These are phyloP conservation scores for Phortica okadai DNA, from an alignment of 2,888 invertebrate genomes.

Conservation along the genomic window DNA sequence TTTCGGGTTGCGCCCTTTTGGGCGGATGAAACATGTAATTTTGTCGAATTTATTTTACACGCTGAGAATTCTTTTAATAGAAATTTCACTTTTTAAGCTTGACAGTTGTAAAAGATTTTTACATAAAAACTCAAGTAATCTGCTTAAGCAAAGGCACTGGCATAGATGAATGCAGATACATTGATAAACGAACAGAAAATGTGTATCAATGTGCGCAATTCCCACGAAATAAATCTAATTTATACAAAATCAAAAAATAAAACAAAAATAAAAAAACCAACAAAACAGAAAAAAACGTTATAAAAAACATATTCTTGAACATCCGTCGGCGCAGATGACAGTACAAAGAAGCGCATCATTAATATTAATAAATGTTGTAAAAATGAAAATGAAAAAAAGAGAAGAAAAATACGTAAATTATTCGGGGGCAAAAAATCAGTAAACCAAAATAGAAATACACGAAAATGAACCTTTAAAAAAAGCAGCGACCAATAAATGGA, in stretches of 20 bases:
- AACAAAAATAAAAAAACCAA: neutral
- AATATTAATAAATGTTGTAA: slow-evolving; percentile 65
- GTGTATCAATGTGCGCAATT: neutral
- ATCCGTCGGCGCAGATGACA: slow-evolving; percentile 36
- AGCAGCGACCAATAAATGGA: slow-evolving; percentile 2
- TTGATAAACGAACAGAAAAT: neutral
- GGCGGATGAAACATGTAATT: too few relatives aligned
- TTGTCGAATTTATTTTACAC: too few relatives aligned
- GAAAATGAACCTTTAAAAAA: neutral
- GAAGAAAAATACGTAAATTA: neutral
- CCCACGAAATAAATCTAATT: slow-evolving; percentile 4
- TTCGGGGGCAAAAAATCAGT: neutral
- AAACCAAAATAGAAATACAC: slow-evolving; percentile 7
- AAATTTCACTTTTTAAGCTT: too few relatives aligned
- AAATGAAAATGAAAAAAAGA: slow-evolving; percentile 26
- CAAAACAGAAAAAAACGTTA: neutral
- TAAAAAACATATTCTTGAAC: slow-evolving; percentile 49
- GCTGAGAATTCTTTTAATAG: too few relatives aligned
- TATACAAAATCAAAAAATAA: neutral
- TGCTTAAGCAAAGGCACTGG: slow-evolving; percentile 9
- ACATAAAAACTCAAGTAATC: neutral
- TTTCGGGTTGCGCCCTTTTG: too few relatives aligned
- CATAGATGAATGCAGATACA: slow-evolving; percentile 8
- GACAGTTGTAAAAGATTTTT: too few relatives aligned
- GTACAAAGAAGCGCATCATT: slow-evolving; percentile 57